These are phyloP conservation scores for Andrena hattorfiana DNA, from an alignment of 2,888 invertebrate species.

Conservation along the genomic window DNA sequence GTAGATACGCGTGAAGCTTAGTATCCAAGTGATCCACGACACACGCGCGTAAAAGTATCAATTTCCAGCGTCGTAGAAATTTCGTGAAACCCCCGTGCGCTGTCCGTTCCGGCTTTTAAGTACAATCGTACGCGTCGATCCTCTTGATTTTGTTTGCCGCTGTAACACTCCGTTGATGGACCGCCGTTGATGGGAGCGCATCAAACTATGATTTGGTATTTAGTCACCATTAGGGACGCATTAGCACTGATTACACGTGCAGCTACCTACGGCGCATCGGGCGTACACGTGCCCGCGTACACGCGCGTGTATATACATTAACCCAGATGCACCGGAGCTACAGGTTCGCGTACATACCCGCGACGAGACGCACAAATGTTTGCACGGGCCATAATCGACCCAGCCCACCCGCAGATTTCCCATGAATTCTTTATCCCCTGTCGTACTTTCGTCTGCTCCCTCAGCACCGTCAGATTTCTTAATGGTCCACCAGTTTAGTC, in stretches of 20 bases:
- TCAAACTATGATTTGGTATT: conserved; percentile 83
- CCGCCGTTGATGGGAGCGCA: conserved; percentile 78
- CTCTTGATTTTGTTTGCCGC: conserved; percentile 76
- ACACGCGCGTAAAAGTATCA: not conserved
- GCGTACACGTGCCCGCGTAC: conserved; percentile 12
- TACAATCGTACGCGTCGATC: conserved; percentile 59
- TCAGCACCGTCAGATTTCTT: conserved; percentile 17
- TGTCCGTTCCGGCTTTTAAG: conserved; percentile 44
- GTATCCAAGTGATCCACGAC: not conserved
- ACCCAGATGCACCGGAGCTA: conserved; percentile 64
- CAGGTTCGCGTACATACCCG: conserved; percentile 56
- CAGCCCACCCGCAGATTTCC: conserved; percentile 60
- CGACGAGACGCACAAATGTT: conserved; percentile 67
- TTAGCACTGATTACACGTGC: conserved; percentile 81
- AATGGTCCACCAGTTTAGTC: not conserved
- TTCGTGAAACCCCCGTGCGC: not conserved
- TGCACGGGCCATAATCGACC: conserved; percentile 68
- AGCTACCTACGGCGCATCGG: conserved; percentile 46
- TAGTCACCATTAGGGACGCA: conserved; percentile 83
- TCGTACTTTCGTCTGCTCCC: conserved; percentile 32
- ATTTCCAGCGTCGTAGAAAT: no score
- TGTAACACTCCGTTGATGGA: conserved; percentile 75
- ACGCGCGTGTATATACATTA: conserved; percentile 64
- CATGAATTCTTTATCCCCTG: conserved; percentile 63
- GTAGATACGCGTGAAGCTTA: not conserved